Evolutionary conservation across 2,113 vertebrate species (phyloP), one percentile per base, ranked within the genome.

Genomic region (Talpa occidentalis): DNA sequence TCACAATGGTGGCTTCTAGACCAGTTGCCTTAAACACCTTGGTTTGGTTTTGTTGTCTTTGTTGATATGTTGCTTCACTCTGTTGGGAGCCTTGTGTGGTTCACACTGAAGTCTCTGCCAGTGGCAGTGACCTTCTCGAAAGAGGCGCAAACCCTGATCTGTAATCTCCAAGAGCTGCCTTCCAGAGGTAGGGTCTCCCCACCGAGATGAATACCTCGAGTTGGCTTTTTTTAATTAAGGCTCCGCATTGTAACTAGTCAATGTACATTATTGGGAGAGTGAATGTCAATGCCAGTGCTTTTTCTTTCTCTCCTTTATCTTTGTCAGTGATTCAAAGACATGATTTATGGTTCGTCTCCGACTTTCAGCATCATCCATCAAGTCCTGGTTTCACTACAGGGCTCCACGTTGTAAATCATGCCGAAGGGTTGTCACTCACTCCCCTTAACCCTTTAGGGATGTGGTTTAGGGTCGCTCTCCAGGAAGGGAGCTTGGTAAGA

Each of bases 271-370:
- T 99, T 99, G 99, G 99, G 99, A 99, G 99, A 99, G 99, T 99
- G 99, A 99, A 99, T 99, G 99, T 99, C 99, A 99, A 99, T 99
- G 99, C 99, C 99, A 99, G 98, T 98, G 99, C 99, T 99, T 99
- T 99, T 99, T 98, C 99, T 99, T 98, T 99, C 99, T 99, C 99
- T 99, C 99, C 99, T 99, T 99, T 99, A 99, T 99, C 99, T 99
- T 98, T 99, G 99, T 99, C 99, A 99, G 99, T 99, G 99, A 99
- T 99, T 99, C 99, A 99, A 99, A 99, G 99, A 99, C 99, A 99
- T 99, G 99, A 99, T 99, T 99, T 99, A 99, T 99, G 99, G 99
- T 99, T 99, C 98, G 98, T 99, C 99, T 99, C 99, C 98, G 99
- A 99, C 99, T 99, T 99, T 99, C 99, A 99, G 99, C 99, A 99